phyloP scores from a whole-genome alignment of 2,797 vertebrate genomes.

The Smutsia temminckii region DNA sequence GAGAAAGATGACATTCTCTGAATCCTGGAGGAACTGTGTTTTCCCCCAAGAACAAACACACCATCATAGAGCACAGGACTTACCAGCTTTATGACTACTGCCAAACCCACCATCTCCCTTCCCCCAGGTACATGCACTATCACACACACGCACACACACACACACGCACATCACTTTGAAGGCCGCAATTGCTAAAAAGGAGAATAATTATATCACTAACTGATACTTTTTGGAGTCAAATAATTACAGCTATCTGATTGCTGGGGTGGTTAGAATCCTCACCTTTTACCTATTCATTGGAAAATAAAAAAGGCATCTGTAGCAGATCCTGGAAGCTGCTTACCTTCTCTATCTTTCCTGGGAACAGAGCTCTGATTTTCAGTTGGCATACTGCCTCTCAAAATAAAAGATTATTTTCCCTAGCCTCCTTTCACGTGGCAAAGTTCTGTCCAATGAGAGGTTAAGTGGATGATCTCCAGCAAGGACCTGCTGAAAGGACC shows the following conservation, averaged over 20 bases:
- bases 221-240: neutral
- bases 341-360: neutral
- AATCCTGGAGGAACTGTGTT: constrained; percentile 42
- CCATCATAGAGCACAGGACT: neutral
- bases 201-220: neutral
- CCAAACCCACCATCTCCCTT: neutral
- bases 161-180: neutral
- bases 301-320: neutral
- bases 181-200: neutral
- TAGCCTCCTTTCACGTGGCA: neutral
- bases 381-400: neutral
- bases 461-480: neutral
- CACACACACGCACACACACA: neutral
- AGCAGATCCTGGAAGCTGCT: neutral
- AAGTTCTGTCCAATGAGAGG: neutral
- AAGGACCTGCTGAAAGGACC: neutral
- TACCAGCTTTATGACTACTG: neutral
- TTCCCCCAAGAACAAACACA: constrained; percentile 34
- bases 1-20: constrained; percentile 63
- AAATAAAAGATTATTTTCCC: neutral
- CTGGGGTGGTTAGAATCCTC: neutral
- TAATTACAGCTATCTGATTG: neutral
- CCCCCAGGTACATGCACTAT: neutral
- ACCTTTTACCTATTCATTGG: neutral
- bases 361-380: neutral